A percentile compares a stretch with the other conserved stretches of the same genome.
phyloP scores from a whole-genome alignment of 2,888 invertebrate species.

The Villa cingulata region DNA sequence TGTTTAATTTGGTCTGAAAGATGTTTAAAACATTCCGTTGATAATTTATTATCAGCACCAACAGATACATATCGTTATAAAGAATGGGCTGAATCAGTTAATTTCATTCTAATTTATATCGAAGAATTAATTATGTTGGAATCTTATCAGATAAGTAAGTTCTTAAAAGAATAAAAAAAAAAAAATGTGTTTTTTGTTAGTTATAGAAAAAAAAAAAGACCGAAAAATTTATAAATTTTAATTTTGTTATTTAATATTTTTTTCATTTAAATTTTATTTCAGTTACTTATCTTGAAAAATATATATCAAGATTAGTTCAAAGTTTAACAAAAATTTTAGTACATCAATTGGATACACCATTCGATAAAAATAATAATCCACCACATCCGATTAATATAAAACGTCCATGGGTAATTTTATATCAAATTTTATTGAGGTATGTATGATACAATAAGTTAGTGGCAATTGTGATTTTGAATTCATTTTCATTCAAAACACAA shows the following conservation, averaged over 20 bases:
- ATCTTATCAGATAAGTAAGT: conserved; percentile 37
- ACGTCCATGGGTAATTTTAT: conserved; percentile 70
- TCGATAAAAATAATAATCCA: conserved; percentile 45
- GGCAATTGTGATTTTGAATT: too few species aligned
- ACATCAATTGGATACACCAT: conserved; percentile 55
- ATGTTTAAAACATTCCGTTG: conserved; percentile 59
- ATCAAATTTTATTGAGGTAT: conserved; percentile 57
- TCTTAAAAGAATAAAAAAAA: neutral
- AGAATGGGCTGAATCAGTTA: conserved; percentile 39
- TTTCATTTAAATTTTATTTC: conserved; percentile 2
- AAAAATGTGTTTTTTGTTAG: neutral
- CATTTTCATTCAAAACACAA: too few species aligned
- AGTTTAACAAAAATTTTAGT: conserved; percentile 62
- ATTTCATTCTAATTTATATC: conserved; percentile 34
- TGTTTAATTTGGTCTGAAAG: conserved; percentile 67
- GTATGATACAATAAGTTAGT: conserved; percentile 5
- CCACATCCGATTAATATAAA: conserved; percentile 56
- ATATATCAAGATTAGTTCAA: conserved; percentile 53
- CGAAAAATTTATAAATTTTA: neutral
- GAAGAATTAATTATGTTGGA: conserved; percentile 41
- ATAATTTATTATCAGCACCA: conserved; percentile 42
- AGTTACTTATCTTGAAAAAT: conserved; percentile 42
- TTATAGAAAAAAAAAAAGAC: too few species aligned
- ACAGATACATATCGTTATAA: conserved; percentile 28
- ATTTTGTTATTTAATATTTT: neutral